phyloP scores from a whole-genome alignment of 2,113 vertebrate species.

The Oncorhynchus masou region DNA sequence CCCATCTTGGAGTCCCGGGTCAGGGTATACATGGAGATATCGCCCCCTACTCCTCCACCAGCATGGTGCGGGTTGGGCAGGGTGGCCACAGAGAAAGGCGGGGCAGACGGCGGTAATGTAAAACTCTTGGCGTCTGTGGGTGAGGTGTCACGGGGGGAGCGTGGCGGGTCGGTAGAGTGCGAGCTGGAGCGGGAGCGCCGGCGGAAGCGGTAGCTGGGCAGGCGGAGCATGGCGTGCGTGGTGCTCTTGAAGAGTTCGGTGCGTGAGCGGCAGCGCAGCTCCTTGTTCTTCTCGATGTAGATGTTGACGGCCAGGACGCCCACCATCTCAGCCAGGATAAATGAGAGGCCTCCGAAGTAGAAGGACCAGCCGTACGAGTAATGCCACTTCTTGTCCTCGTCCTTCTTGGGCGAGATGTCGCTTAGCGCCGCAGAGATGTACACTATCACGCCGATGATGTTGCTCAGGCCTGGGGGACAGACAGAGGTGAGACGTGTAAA shows the following conservation, averaged over 20 bases:
- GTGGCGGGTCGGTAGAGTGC: constrained; percentile 84
- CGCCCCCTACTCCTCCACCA: constrained; percentile 63
- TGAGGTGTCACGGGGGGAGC: constrained; percentile 71
- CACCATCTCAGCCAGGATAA: constrained; percentile 93
- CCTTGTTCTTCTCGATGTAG: constrained; percentile 91
- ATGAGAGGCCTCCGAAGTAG: constrained; percentile 92
- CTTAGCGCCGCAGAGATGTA: constrained; percentile 92
- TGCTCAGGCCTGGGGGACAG: constrained; percentile 81
- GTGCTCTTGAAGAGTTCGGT: constrained; percentile 82
- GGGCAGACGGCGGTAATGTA: constrained; percentile 68
- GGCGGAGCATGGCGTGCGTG: constrained; percentile 83
- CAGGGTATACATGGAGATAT: constrained; percentile 93
- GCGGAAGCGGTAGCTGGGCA: constrained; percentile 89
- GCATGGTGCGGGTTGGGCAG: constrained; percentile 76
- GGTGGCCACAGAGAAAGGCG: constrained; percentile 76
- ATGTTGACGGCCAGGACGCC: constrained; percentile 91
- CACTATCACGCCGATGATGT: constrained; percentile 95
- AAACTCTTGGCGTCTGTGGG: constrained; percentile 77
- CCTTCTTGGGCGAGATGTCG: constrained; percentile 88
- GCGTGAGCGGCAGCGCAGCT: constrained; percentile 87
- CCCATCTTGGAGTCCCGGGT: constrained; percentile 79
- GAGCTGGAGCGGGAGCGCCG: constrained; percentile 85
- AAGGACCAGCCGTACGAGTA: constrained; percentile 95
- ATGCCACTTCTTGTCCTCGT: constrained; percentile 91
- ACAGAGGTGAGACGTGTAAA: constrained; percentile 2